Evolutionary conservation across 2,113 vertebrate genomes (phyloP).

Genomic region (Oxygymnocypris stewartii): DNA sequence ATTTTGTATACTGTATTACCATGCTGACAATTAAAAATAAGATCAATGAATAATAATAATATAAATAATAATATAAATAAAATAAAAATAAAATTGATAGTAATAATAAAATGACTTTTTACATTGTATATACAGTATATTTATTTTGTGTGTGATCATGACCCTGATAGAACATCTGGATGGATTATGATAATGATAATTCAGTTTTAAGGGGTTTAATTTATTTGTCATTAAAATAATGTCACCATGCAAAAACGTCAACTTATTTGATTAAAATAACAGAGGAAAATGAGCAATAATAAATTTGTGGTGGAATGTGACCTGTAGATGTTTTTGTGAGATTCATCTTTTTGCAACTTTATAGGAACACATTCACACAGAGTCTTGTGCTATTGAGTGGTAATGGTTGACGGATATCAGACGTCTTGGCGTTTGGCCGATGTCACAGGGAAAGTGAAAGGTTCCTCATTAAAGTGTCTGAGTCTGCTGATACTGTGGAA

Average conservation of each 20-base stretch:
- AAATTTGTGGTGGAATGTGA: background rate
- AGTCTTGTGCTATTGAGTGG: background rate
- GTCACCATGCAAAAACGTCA: background rate
- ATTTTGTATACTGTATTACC: too few relatives aligned
- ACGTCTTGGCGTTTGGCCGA: background rate
- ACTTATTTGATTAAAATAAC: background rate
- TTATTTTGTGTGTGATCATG: too few relatives aligned
- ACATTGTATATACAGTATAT: too few relatives aligned
- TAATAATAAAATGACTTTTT: too few relatives aligned
- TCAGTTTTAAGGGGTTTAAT: background rate
- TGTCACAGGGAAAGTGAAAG: conserved; percentile 22
- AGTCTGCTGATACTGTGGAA: conserved; percentile 15
- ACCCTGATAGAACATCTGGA: background rate
- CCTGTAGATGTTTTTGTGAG: background rate
- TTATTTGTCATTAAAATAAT: background rate
- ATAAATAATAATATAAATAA: too few relatives aligned
- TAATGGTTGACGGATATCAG: background rate
- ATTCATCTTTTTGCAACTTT: background rate
- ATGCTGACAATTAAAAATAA: too few relatives aligned
- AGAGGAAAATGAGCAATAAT: background rate
- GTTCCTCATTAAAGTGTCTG: conserved; percentile 23
- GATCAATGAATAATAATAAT: background rate
- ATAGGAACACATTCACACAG: background rate
- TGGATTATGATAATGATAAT: background rate
- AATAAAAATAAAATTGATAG: too few relatives aligned